These are phyloP conservation scores for Rhodophaea formosa DNA, from an alignment of 2,888 invertebrate genomes.

Conservation along the genomic window DNA sequence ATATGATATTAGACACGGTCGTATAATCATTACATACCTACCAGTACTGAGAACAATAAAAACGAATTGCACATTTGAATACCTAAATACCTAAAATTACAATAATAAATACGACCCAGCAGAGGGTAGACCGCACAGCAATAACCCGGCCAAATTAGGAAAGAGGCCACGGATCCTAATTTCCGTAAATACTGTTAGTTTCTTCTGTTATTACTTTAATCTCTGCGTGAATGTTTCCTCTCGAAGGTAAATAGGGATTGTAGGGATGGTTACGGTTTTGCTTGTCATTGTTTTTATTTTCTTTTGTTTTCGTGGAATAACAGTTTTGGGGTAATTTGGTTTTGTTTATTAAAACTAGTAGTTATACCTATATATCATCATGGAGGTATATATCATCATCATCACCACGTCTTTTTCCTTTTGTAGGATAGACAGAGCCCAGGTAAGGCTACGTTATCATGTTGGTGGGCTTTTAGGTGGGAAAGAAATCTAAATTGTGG, in stretches of 20 bases:
- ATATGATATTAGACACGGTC: too few relatives aligned
- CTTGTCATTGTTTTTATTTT: slow-evolving; percentile 10
- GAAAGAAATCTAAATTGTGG: too few relatives aligned
- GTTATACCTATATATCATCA: neutral
- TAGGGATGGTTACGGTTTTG: slow-evolving; percentile 7
- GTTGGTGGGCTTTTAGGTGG: too few relatives aligned
- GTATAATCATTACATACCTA: neutral
- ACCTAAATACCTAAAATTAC: neutral
- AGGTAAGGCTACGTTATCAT: too few relatives aligned
- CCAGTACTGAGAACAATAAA: slow-evolving; percentile 3
- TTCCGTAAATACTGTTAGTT: slow-evolving; percentile 28
- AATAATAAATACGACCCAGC: slow-evolving; percentile 12
- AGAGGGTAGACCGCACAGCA: slow-evolving; percentile 26
- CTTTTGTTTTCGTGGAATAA: neutral
- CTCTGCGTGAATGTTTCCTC: slow-evolving; percentile 24
- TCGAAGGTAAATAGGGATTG: slow-evolving; percentile 24
- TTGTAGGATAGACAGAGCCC: too few relatives aligned
- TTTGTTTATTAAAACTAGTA: neutral
- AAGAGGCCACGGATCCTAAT: slow-evolving; percentile 24
- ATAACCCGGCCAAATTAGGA: slow-evolving; percentile 29
- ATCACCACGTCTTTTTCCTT: too few relatives aligned
- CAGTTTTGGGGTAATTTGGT: neutral
- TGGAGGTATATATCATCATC: too few relatives aligned
- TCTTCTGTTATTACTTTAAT: slow-evolving; percentile 31
- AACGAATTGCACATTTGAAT: slow-evolving; percentile 5